Conservation (phyloP, 1,140 invertebrate genomes). For the Bombus polaris region DNA sequence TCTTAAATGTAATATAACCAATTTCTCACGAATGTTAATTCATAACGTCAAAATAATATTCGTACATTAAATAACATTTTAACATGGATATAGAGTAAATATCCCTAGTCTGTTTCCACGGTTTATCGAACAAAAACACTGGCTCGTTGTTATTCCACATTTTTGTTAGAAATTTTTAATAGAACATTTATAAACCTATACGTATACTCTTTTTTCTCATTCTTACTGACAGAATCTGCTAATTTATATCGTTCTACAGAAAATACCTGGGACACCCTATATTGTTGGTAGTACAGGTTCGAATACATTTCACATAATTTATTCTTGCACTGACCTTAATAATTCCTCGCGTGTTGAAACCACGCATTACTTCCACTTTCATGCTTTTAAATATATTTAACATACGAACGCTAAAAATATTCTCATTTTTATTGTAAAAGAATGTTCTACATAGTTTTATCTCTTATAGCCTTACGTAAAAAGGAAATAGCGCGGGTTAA, state of each 20-base stretch:
- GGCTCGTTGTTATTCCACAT: too few relatives aligned
- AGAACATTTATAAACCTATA: too few relatives aligned
- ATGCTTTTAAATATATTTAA: background rate
- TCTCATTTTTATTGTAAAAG: background rate
- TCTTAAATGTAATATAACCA: too few relatives aligned
- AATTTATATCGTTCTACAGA: background rate
- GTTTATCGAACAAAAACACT: too few relatives aligned
- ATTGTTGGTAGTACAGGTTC: background rate
- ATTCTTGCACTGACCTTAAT: background rate
- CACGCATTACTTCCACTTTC: background rate
- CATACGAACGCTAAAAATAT: background rate
- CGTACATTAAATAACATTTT: too few relatives aligned
- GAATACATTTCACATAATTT: background rate
- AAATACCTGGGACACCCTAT: background rate
- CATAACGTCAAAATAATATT: too few relatives aligned
- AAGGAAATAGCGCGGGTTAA: background rate
- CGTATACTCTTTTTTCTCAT: too few relatives aligned
- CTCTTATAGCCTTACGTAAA: background rate
- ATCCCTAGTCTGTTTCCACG: too few relatives aligned
- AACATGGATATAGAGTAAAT: too few relatives aligned
- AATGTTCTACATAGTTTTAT: background rate
- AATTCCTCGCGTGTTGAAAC: background rate
- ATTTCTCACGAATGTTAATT: too few relatives aligned
- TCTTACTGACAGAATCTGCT: too few relatives aligned
- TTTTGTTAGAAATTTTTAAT: too few relatives aligned